Base-by-base conservation (phyloP, 1,140 invertebrate genomes). In the Belonocnema kinseyi region DNA sequence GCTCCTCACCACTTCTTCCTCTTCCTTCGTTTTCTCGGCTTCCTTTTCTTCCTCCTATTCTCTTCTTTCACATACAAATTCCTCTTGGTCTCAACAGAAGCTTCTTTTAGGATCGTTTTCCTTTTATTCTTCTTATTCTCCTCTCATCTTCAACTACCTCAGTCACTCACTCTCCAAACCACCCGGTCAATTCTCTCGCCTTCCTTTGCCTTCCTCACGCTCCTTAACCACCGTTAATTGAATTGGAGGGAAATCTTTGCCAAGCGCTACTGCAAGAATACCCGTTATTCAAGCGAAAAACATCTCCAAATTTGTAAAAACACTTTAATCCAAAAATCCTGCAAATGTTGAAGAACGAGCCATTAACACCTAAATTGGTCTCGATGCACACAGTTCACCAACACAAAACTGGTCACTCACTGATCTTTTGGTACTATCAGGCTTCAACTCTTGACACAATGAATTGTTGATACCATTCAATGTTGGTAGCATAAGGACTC, bases 191-290 rank as follows among this genome's bases (percentile, higher is more conserved):
- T 66, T 61, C 11, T 50, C 46, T 19, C 16, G n/a, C 16, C 56
- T 56, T 26, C 46, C 53, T 50, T 61, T 50, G 40, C 52, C 19
- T 51, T 61, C 16, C 10, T 46, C 71, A n/a, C 33, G 17, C 14
- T 50, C 58, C 54, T 50, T 51, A 40, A 61, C 54, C 12, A 75
- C n/a, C 53, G 53, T 54, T 54, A 54, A 54, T 58, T 75, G 13
- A 54, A 17, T 54, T 54, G 5, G 53, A 54, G n/a, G n/a, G 5
- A 54, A 17, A 54, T 5, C 53, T 54, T 54, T 2, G 16, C 16
- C 13, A 7, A 17, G 4, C n/a, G 10, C 53, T 54, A 46, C 40
- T 46, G 40, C 7, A 8, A 46, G 40, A 46, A 46, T n/a, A n/a
- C 17, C 53, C 53, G 7, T n/a, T 54, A n/a, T 8, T 54, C 17